These are phyloP conservation scores for Clarias platycephalus DNA, from an alignment of 2,797 vertebrate genomes.

Conservation along the genomic window DNA sequence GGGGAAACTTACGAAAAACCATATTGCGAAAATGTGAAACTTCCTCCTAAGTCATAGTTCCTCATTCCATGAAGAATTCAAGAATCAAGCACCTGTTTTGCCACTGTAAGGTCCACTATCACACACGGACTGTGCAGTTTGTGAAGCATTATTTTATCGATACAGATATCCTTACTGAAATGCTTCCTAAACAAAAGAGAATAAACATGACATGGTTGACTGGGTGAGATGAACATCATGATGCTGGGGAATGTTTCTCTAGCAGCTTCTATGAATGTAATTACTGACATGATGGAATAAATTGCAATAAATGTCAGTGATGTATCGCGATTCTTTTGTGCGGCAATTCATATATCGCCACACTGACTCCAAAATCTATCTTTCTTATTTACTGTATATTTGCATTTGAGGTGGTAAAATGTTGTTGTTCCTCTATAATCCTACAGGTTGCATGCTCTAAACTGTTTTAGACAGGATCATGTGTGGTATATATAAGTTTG, in stretches of 20 bases:
- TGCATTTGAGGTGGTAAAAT: no score
- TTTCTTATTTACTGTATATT: no score
- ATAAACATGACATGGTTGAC: not conserved
- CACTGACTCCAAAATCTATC: no score
- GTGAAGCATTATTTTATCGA: not conserved
- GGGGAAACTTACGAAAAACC: not conserved
- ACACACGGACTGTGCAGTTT: no score
- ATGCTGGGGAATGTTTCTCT: not conserved
- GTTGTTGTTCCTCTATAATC: no score
- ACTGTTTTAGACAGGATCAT: no score
- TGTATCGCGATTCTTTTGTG: no score
- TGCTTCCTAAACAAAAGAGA: not conserved
- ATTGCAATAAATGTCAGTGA: not conserved
- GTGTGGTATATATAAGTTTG: no score
- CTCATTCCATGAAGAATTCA: slow-evolving; percentile 9
- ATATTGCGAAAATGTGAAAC: not conserved
- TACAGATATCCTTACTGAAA: not conserved
- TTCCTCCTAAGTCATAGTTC: not conserved
- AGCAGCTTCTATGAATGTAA: not conserved
- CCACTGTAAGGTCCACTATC: no score
- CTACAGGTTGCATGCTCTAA: no score
- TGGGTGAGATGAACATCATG: not conserved
- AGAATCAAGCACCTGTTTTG: not conserved
- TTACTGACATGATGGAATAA: not conserved
- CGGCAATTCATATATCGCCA: no score